Percentiles rank a stretch among this genome's conserved stretches.
Conservation (phyloP, 2,888 invertebrate genomes). For the Rhagonycha fulva region DNA sequence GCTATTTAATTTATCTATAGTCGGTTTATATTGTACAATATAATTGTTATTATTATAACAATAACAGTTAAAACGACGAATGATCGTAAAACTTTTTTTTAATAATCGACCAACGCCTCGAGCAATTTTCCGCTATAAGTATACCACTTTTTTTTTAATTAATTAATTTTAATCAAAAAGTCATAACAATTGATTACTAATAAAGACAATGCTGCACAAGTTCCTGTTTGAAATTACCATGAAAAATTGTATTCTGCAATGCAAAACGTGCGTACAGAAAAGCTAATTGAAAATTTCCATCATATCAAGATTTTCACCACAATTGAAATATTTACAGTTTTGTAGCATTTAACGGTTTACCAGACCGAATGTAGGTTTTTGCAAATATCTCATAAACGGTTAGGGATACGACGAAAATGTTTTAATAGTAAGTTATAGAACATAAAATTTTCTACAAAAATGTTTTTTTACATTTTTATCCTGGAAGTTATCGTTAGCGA, state of each 20-base stretch:
- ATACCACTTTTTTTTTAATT: neutral
- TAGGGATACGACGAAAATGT: neutral
- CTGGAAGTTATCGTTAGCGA: accelerated
- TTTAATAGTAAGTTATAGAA: neutral
- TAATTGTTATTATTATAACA: constrained; percentile 31
- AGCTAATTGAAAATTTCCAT: neutral
- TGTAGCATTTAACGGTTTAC: too few species aligned
- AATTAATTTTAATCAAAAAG: neutral
- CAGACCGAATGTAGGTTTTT: neutral
- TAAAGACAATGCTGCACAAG: neutral
- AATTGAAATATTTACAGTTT: too few species aligned
- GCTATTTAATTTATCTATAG: constrained; percentile 31
- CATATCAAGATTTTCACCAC: too few species aligned
- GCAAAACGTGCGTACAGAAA: neutral
- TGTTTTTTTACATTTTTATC: neutral
- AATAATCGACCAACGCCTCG: neutral
- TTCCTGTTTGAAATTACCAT: neutral
- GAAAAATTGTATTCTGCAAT: neutral
- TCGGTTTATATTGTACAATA: neutral
- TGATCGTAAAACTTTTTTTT: constrained; percentile 10
- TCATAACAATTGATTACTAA: neutral
- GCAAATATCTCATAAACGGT: neutral
- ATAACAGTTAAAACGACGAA: constrained; percentile 26
- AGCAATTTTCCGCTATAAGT: neutral
- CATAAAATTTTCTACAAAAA: neutral